Percentiles rank a stretch among this genome's conserved stretches.
phyloP scores from a whole-genome alignment of 2,113 vertebrate species.

The Boulengeromyrus knoepffleri region DNA sequence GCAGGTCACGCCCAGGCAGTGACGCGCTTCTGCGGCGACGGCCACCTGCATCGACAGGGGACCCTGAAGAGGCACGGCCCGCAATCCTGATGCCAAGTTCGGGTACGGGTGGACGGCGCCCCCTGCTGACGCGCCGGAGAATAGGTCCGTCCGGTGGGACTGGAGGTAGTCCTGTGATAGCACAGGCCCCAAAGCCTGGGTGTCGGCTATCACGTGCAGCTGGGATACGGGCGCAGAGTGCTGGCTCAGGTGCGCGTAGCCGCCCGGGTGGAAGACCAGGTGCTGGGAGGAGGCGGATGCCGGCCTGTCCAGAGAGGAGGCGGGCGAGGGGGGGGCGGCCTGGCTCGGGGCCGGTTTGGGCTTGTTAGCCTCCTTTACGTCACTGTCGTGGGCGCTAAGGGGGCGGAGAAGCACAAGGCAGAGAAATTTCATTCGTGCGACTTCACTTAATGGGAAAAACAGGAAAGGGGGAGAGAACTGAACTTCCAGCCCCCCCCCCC shows the following conservation, averaged over 20 bases:
- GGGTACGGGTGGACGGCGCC: conserved; percentile 51
- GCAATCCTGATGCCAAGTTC: conserved; percentile 48
- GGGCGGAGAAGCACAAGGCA: conserved; percentile 21
- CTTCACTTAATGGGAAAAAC: not conserved
- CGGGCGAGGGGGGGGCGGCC: not conserved
- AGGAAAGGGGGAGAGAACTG: not conserved
- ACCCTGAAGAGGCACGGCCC: conserved; percentile 55
- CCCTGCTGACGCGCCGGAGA: conserved; percentile 34
- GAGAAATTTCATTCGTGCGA: not conserved
- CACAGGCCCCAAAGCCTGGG: conserved; percentile 68
- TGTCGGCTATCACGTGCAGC: conserved; percentile 64
- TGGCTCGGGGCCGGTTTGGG: conserved; percentile 41
- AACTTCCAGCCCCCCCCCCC: not conserved
- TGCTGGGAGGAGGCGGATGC: conserved; percentile 54
- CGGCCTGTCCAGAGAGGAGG: not conserved
- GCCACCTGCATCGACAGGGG: conserved; percentile 72
- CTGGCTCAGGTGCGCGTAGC: conserved; percentile 60
- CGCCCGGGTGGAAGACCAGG: conserved; percentile 69
- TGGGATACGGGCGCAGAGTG: conserved; percentile 57
- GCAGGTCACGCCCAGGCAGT: conserved; percentile 38
- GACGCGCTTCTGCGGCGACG: conserved; percentile 54
- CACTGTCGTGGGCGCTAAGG: conserved; percentile 50
- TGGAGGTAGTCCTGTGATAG: conserved; percentile 74
- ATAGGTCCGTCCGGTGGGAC: conserved; percentile 52
- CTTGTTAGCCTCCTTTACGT: conserved; percentile 50